These are phyloP conservation scores for Gymnocypris eckloni DNA, from an alignment of 2,797 vertebrate species.

Conservation along the genomic window DNA sequence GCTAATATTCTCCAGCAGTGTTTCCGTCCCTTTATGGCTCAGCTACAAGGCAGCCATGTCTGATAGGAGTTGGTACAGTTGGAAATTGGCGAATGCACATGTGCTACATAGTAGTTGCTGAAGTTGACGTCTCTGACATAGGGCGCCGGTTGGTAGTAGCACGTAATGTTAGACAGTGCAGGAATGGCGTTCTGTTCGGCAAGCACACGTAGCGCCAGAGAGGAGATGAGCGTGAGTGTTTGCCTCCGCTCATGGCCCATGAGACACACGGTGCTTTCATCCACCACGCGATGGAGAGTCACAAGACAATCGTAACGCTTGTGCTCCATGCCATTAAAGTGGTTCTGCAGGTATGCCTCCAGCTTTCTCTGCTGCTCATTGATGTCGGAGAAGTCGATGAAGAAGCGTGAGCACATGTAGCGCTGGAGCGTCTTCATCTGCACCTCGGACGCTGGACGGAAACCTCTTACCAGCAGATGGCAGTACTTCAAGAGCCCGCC, in stretches of 20 bases:
- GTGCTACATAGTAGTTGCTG: slow-evolving; percentile 92
- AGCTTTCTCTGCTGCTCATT: slow-evolving; percentile 91
- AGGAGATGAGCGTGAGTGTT: slow-evolving; percentile 93
- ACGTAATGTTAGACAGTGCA: slow-evolving; percentile 87
- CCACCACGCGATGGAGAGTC: slow-evolving; percentile 91
- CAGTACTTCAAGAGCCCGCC: slow-evolving; percentile 97
- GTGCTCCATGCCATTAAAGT: slow-evolving; percentile 91
- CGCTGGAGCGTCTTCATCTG: slow-evolving; percentile 92
- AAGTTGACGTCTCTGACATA: slow-evolving; percentile 88
- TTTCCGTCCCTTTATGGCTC: slow-evolving; percentile 30
- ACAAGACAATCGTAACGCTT: slow-evolving; percentile 95
- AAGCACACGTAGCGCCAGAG: slow-evolving; percentile 87
- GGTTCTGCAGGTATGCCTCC: slow-evolving; percentile 94
- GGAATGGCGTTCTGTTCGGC: slow-evolving; percentile 93
- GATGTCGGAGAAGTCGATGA: slow-evolving; percentile 96
- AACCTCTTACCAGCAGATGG: slow-evolving; percentile 91
- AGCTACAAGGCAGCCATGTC: slow-evolving; percentile 89
- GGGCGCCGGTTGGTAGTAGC: slow-evolving; percentile 91
- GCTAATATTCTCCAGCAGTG: background rate
- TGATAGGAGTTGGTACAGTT: slow-evolving; percentile 81
- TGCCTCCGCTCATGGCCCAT: slow-evolving; percentile 97
- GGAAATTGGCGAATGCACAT: slow-evolving; percentile 86
- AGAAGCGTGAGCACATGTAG: slow-evolving; percentile 99
- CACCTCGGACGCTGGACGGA: slow-evolving; percentile 82
- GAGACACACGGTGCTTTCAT: slow-evolving; percentile 96